A percentile compares a stretch with the other conserved stretches of the same genome.
phyloP scores from a whole-genome alignment of 2,797 vertebrate species.

The Octomys mimax region DNA sequence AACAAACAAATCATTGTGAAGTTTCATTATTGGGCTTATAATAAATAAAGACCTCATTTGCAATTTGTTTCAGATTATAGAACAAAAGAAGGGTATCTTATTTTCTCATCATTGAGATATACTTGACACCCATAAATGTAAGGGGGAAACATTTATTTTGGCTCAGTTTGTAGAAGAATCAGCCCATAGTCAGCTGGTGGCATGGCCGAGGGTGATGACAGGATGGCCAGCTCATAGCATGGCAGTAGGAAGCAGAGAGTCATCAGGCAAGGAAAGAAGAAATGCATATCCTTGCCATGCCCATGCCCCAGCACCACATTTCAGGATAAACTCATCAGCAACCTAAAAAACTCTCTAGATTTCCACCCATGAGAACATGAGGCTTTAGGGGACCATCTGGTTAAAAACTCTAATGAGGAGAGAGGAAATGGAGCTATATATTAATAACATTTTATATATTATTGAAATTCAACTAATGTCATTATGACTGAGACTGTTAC shows the following conservation, averaged over 20 bases:
- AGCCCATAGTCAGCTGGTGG: neutral
- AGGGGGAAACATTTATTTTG: neutral
- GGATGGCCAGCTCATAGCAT: neutral
- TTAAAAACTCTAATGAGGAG: neutral
- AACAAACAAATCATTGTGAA: slow-evolving; percentile 9
- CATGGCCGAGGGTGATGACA: neutral
- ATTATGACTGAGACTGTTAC: neutral
- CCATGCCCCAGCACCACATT: neutral
- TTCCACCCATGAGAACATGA: neutral
- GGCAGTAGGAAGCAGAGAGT: neutral
- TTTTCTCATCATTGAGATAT: neutral
- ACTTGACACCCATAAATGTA: neutral
- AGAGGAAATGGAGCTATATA: neutral
- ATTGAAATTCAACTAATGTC: neutral
- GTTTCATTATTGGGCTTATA: neutral
- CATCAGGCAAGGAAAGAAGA: neutral
- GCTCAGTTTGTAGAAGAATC: neutral
- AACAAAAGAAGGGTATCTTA: neutral
- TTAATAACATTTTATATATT: neutral
- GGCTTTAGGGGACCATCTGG: neutral
- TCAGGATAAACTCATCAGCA: neutral
- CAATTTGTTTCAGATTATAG: slow-evolving; percentile 1
- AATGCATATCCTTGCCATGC: neutral
- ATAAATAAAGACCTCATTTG: neutral
- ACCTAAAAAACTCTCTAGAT: neutral